A percentile compares a stretch with the other conserved stretches of the same genome.
Evolutionary conservation across 1,140 invertebrate genomes (phyloP).

Genomic region (Panulirus ornatus): DNA sequence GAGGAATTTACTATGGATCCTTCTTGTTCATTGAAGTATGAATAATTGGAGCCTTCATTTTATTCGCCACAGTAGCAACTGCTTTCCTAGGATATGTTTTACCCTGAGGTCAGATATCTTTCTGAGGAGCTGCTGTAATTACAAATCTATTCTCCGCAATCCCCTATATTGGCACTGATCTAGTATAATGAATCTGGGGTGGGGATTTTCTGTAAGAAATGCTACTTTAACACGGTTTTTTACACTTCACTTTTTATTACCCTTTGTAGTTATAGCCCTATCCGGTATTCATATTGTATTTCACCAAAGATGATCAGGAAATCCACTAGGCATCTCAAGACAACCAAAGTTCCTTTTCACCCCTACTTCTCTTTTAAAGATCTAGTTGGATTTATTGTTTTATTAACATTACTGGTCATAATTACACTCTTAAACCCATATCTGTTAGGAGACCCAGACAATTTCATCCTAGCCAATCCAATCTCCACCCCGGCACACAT

Average conservation of each 20-base stretch:
- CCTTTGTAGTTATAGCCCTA: slow-evolving; percentile 83
- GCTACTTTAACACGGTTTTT: slow-evolving; percentile 85
- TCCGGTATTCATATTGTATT: slow-evolving; percentile 83
- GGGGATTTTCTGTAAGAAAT: slow-evolving; percentile 84
- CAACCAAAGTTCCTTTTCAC: slow-evolving; percentile 83
- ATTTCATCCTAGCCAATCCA: slow-evolving; percentile 67
- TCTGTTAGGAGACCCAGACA: slow-evolving; percentile 72
- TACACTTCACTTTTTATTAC: slow-evolving; percentile 84
- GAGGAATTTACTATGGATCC: slow-evolving; percentile 76
- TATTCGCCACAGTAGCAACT: too few relatives aligned
- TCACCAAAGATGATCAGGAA: slow-evolving; percentile 83
- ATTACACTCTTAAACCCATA: too few relatives aligned
- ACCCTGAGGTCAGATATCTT: slow-evolving; percentile 86
- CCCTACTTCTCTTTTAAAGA: slow-evolving; percentile 72
- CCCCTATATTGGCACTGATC: slow-evolving; percentile 81
- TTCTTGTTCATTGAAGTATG: neutral
- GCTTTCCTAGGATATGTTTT: slow-evolving; percentile 83
- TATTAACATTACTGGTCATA: slow-evolving; percentile 2
- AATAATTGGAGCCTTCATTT: neutral
- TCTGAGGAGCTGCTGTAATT: slow-evolving; percentile 86
- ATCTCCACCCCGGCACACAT: slow-evolving; percentile 74
- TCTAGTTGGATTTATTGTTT: neutral
- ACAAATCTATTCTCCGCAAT: slow-evolving; percentile 85
- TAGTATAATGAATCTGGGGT: slow-evolving; percentile 85
- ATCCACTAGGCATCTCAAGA: slow-evolving; percentile 82